These are phyloP conservation scores for Pseudochirops corinnae DNA, from an alignment of 2,797 vertebrate genomes.

Conservation along the genomic window DNA sequence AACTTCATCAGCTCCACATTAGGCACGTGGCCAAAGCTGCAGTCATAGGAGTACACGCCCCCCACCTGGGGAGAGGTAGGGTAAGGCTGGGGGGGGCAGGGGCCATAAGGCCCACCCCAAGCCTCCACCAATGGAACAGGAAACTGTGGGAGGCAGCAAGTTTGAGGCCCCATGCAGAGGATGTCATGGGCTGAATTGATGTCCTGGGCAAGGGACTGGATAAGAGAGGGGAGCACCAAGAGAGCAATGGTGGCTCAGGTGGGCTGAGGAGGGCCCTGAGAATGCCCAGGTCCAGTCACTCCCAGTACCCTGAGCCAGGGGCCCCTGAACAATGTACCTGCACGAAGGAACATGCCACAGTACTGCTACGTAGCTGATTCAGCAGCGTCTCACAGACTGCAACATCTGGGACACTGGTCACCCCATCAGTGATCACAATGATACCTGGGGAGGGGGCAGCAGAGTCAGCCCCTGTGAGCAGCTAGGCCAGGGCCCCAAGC, in stretches of 20 bases:
- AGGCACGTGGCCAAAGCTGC: conserved; percentile 97
- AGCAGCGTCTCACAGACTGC: conserved; percentile 96
- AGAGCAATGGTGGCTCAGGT: too few relatives aligned
- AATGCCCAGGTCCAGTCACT: neutral
- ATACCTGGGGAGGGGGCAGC: conserved; percentile 87
- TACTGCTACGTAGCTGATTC: conserved; percentile 96
- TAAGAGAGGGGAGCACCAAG: neutral
- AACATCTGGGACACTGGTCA: conserved; percentile 97
- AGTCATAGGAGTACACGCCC: conserved; percentile 96
- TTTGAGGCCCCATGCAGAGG: neutral
- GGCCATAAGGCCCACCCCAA: neutral
- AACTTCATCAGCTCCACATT: conserved; percentile 99
- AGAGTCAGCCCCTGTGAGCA: conserved; percentile 2
- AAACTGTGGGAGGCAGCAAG: neutral
- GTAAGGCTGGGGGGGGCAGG: conserved; percentile 36
- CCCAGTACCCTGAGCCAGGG: neutral
- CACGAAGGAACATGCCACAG: conserved; percentile 97
- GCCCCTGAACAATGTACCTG: conserved; percentile 87
- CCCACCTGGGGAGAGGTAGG: conserved; percentile 89
- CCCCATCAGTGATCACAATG: conserved; percentile 98
- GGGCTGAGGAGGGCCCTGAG: neutral
- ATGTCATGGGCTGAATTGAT: neutral
- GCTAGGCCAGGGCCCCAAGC: neutral
- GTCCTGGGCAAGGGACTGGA: neutral
- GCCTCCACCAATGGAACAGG: neutral